Base-by-base conservation (phyloP, 2,113 vertebrate genomes). In the Hippocampus guttulatus region DNA sequence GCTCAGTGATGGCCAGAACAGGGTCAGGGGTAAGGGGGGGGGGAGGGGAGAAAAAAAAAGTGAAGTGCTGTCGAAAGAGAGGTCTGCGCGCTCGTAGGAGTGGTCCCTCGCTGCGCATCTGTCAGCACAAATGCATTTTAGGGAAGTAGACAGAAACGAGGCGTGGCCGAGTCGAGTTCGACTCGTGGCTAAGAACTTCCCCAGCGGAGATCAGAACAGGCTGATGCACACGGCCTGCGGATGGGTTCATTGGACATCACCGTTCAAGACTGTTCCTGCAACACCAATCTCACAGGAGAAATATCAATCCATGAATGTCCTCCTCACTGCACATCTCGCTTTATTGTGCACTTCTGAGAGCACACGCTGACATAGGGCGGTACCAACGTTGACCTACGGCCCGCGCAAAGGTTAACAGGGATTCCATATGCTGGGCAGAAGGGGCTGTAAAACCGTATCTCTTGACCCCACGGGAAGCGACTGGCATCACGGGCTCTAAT, bases 191-290 rank as follows among this genome's bases (percentile, higher is more conserved):
- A 70, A 74, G 72, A 72, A 20, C 60, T 84, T 70, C 64, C 68
- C 71, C 72, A 15, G 30, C 61, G 74, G 80, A 69, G 80, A 43
- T 51, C 67, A 49, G 49, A 51, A 60, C 68, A 41, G 23, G 66
- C 60, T 69, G 38, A 38, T 73, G 77, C 14, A n/a, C 62, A 71
- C 69, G 70, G 38, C 73, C 74, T 78, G 38, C 78, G 68, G 10
- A 11, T 55, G 23, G 69, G 43, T 64, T 84, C 74, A 69, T 47
- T 74, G 74, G 73, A 77, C 70, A 55, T 67, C 66, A 75, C 67
- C 51, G 68, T 73, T 79, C 64, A 84, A 86, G 75, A 69, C 52
- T 77, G 73, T 88, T 91, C 87, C 83, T 89, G 82, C 82, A 88
- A 89, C 62, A 80, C 55, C 57, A 0, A 30, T 71, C 71, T 71